A percentile compares a stretch with the other conserved stretches of the same genome.
These are phyloP conservation scores for Patella vulgata DNA, from an alignment of 1,140 invertebrate genomes.

Conservation along the genomic window DNA sequence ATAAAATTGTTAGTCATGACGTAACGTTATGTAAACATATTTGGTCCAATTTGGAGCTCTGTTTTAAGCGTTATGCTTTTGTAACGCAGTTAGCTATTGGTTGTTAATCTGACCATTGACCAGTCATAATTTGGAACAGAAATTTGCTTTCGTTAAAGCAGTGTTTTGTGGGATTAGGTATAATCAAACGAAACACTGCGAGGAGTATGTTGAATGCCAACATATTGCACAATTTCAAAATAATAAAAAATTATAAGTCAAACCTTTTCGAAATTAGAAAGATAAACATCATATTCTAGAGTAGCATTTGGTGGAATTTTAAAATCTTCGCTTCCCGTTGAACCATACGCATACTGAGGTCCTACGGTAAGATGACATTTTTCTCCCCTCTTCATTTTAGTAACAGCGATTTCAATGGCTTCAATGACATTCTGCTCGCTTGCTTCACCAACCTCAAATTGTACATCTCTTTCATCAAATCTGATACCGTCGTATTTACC, in stretches of 20 bases:
- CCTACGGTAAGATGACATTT: slow-evolving; percentile 80
- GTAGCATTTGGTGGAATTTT: slow-evolving; percentile 82
- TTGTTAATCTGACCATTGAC: too few species aligned
- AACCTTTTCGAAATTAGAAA: slow-evolving; percentile 87
- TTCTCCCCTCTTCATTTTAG: slow-evolving; percentile 86
- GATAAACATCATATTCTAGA: slow-evolving; percentile 80
- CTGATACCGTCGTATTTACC: slow-evolving; percentile 76
- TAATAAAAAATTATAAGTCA: neutral
- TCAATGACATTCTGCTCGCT: slow-evolving; percentile 77
- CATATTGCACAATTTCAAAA: too few species aligned
- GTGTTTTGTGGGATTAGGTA: too few species aligned
- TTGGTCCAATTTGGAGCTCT: too few species aligned
- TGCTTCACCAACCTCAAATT: slow-evolving; percentile 89
- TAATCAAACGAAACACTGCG: too few species aligned
- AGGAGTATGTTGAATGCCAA: too few species aligned
- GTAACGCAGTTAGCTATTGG: too few species aligned
- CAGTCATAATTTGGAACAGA: too few species aligned
- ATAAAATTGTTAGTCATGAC: too few species aligned
- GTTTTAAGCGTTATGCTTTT: too few species aligned
- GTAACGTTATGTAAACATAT: too few species aligned
- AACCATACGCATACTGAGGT: slow-evolving; percentile 83
- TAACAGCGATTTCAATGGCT: slow-evolving; percentile 86
- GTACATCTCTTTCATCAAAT: slow-evolving; percentile 80
- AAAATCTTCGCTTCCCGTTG: slow-evolving; percentile 75
- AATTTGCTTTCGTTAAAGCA: too few species aligned